A percentile compares a stretch with the other conserved stretches of the same genome.
These are phyloP conservation scores for Bicyclus anynana DNA, from an alignment of 1,140 invertebrate genomes.

Conservation along the genomic window DNA sequence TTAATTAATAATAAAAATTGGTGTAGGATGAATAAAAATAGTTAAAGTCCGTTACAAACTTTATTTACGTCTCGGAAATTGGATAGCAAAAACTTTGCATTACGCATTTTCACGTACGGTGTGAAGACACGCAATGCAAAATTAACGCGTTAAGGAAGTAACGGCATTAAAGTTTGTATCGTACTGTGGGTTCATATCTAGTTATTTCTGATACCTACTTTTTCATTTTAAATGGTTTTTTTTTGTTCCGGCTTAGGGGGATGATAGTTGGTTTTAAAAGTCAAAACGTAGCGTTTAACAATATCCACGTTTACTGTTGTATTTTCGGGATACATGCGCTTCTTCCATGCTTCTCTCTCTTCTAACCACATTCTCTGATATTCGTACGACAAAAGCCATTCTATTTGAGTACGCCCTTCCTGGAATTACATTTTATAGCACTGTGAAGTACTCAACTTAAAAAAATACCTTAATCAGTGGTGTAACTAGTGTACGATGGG, in stretches of 20 bases:
- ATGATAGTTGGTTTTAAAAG: constrained; percentile 61
- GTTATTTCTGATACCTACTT: constrained; percentile 40
- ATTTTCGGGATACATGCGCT: constrained; percentile 66
- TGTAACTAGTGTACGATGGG: no score
- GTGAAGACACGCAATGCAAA: no score
- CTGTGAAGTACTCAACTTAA: no score
- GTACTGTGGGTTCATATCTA: neutral
- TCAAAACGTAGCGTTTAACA: constrained; percentile 65
- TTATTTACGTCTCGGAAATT: no score
- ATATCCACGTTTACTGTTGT: constrained; percentile 60
- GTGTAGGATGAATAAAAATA: no score
- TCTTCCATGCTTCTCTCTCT: constrained; percentile 69
- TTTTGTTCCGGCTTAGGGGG: constrained; percentile 56
- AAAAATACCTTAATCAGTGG: no score
- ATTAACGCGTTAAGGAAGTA: no score
- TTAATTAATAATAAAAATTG: no score
- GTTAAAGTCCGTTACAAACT: no score
- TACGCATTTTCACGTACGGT: no score
- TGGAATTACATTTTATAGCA: constrained; percentile 20
- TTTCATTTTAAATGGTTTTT: constrained; percentile 69
- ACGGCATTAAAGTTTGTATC: no score
- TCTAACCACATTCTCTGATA: constrained; percentile 71
- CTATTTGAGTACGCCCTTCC: constrained; percentile 60
- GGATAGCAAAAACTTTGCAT: no score
- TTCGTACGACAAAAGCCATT: constrained; percentile 63